A percentile compares a stretch with the other conserved stretches of the same genome.
Evolutionary conservation across 37 sponge, comb jelly and placozoan genomes (phyloP).

Genomic region (Agelas oroides): DNA sequence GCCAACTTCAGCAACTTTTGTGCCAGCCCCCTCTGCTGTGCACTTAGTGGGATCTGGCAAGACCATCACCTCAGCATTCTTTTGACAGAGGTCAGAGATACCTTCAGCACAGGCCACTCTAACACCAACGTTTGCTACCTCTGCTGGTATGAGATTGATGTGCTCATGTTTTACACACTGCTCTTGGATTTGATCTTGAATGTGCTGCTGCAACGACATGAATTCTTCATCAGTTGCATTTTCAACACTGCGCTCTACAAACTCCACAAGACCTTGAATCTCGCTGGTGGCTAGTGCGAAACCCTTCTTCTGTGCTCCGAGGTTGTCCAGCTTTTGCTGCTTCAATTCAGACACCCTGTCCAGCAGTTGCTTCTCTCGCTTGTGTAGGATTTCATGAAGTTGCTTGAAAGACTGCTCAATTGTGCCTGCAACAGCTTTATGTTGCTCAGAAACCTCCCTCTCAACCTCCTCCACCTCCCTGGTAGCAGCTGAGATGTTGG

Average conservation of each 20-base stretch:
- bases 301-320: constrained; percentile 3
- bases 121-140: constrained; percentile 17
- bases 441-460: constrained; percentile 6
- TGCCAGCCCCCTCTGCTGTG: neutral
- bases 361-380: constrained; percentile 20
- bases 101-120: constrained; percentile 2
- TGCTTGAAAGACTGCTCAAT: constrained; percentile 38
- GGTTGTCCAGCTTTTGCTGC: neutral
- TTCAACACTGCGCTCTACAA: constrained; percentile 7
- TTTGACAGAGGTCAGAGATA: constrained; percentile 12
- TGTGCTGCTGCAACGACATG: neutral
- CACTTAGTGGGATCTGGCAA: constrained; percentile 17
- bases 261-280: constrained; percentile 18
- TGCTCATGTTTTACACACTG: constrained; percentile 2
- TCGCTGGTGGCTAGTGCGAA: neutral
- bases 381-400: constrained; percentile 5
- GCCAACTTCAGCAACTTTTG: constrained; percentile 16
- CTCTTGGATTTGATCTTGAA: neutral
- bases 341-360: neutral
- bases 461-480: neutral
- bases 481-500: neutral
- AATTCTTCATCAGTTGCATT: constrained; percentile 15
- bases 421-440: neutral
- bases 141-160: constrained; percentile 2
- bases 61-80: neutral